Conservation (phyloP, 2,113 vertebrate genomes). For the Neodontobutis hainanensis region DNA sequence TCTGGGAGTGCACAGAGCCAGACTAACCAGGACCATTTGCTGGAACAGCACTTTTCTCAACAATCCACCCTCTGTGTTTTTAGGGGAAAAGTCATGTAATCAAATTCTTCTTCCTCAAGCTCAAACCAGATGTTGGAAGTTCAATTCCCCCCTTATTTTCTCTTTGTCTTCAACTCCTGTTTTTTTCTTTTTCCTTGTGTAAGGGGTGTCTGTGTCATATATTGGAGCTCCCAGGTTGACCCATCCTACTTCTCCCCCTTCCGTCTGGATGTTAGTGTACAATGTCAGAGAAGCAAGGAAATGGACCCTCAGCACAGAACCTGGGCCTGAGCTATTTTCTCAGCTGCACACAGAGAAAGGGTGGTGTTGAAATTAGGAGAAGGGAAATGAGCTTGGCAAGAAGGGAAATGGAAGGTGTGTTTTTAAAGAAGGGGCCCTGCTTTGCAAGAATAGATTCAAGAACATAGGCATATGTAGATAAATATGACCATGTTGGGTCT, state of each 20-base stretch:
- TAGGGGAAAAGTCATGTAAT: constrained; percentile 61
- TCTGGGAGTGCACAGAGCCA: constrained; percentile 25
- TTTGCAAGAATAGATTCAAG: no score
- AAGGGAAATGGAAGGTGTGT: constrained; percentile 33
- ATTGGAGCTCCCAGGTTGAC: constrained; percentile 17
- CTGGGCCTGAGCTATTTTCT: constrained; percentile 73
- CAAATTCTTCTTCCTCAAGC: constrained; percentile 60
- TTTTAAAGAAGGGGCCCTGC: constrained; percentile 34
- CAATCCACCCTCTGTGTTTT: constrained; percentile 61
- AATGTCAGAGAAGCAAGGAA: constrained; percentile 69
- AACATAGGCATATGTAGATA: no score
- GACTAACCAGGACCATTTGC: constrained; percentile 38
- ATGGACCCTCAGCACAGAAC: constrained; percentile 70
- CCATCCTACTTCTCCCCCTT: constrained; percentile 27
- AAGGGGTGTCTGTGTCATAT: constrained; percentile 19
- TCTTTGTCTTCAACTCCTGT: constrained; percentile 4
- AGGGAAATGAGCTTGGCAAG: constrained; percentile 21
- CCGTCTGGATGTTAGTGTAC: constrained; percentile 64
- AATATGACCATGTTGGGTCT: no score
- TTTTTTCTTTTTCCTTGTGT: constrained; percentile 6
- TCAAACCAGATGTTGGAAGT: constrained; percentile 64
- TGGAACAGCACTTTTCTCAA: constrained; percentile 49
- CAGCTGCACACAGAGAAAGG: constrained; percentile 66
- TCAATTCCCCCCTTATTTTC: constrained; percentile 28
- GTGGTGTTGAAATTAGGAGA: constrained; percentile 43